Conservation (phyloP, 2,113 vertebrate species). For the Sardina pilchardus region DNA sequence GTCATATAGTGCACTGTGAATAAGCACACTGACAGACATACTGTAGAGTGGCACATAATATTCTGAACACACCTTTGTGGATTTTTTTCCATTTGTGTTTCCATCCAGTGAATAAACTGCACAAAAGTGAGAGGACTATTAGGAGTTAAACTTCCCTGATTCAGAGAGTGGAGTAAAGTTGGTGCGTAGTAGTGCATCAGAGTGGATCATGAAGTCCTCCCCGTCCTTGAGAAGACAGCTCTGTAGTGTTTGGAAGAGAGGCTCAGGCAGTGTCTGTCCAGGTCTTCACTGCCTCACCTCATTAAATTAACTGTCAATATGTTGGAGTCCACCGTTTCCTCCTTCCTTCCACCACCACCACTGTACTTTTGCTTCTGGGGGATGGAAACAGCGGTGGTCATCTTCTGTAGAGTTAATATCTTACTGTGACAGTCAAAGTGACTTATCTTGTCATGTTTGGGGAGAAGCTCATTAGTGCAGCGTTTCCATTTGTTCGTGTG, state of each 20-base stretch:
- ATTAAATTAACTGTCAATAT: constrained; percentile 60
- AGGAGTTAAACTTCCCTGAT: not conserved
- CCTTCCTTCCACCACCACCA: not conserved
- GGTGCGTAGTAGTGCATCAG: not conserved
- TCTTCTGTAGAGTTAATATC: constrained; percentile 1
- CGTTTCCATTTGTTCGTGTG: not conserved
- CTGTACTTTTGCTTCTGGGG: not conserved
- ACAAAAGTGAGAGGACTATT: not conserved
- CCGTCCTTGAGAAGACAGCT: not conserved
- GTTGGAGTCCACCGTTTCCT: constrained; percentile 32
- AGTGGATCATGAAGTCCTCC: not conserved
- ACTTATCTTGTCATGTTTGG: constrained; percentile 14
- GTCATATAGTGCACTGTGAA: not conserved
- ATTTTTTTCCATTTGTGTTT: not conserved
- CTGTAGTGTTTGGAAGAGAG: constrained; percentile 35
- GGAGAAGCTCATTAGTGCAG: constrained; percentile 11
- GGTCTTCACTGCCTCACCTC: constrained; percentile 51
- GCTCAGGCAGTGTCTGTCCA: constrained; percentile 30
- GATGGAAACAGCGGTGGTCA: not conserved
- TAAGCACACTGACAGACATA: not conserved
- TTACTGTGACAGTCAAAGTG: constrained; percentile 19
- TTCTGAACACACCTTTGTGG: not conserved
- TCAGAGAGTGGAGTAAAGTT: not conserved
- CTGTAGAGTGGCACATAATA: not conserved
- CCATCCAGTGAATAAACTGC: not conserved